Percentiles rank a stretch among this genome's conserved stretches.
Conservation (phyloP, 2,113 vertebrate species). For the Channa argus region DNA sequence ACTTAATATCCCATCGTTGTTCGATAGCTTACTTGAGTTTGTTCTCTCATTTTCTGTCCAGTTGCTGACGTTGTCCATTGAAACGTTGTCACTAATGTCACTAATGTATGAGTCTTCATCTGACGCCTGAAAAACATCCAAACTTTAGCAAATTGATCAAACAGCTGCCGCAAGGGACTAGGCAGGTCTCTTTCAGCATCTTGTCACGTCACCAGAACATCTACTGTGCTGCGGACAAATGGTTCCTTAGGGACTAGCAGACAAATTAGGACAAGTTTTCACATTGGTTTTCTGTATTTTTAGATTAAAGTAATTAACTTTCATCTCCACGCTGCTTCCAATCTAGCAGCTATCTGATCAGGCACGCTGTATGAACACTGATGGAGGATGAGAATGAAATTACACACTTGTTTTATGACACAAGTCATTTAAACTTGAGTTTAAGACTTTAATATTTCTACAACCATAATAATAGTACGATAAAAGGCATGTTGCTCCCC, state of each 20-base stretch:
- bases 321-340: conserved; percentile 63
- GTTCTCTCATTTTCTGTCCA: conserved; percentile 89
- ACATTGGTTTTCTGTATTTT: conserved; percentile 72
- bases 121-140: conserved; percentile 83
- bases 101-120: conserved; percentile 97
- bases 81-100: conserved; percentile 96
- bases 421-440: background rate
- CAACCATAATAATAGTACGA: background rate
- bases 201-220: conserved; percentile 46
- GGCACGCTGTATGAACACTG: conserved; percentile 11
- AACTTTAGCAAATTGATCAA: conserved; percentile 28
- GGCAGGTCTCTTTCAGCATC: conserved; percentile 45
- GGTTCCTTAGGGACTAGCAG: conserved; percentile 22
- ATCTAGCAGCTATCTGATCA: conserved; percentile 50
- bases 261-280: conserved; percentile 40
- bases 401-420: conserved; percentile 15
- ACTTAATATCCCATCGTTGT: background rate
- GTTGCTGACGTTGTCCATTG: conserved; percentile 94
- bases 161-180: background rate
- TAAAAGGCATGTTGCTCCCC: background rate
- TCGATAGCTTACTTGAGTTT: conserved; percentile 82
- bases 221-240: conserved; percentile 36
- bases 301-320: conserved; percentile 75
- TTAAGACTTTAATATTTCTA: background rate
- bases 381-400: background rate